Base-by-base conservation (phyloP, 2,113 vertebrate species). In the Anguilla japonica region DNA sequence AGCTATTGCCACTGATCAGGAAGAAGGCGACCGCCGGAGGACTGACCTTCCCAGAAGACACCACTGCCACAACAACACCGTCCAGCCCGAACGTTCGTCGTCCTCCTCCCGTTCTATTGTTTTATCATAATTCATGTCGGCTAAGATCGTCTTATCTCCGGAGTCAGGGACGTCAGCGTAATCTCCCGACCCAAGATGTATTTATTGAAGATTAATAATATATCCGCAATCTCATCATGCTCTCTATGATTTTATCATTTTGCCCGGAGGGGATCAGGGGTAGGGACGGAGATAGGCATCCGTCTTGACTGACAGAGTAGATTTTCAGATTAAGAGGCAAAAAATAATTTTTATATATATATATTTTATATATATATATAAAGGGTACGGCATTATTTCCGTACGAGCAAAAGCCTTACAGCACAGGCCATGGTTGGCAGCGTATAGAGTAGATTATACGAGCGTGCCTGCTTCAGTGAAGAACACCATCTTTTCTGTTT, bases 181-280 rank as follows among this genome's bases (percentile, higher is more conserved):
- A 95, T 96, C 95, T 34, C 94, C 91, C 88, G 88, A 92, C 92
- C 95, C 94, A 95, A 95, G 95, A 95, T 95, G 94, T 95, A 95
- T 96, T 96, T 95, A 96, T 95, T 95, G 93, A 95, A 96, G 95
- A 96, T 96, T 96, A 96, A 96, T 96, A 95, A 95, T 90, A 89
- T 87, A 92, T 92, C 94, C 93, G 93, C 93, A 95, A 95, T 95
- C 95, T 95, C 95, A 95, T 96, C 95, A 96, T 92, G 91, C 94
- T 93, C 91, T 94, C 94, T 93, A 94, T 94, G 94, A 95, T 95
- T 96, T 96, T 94, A 94, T 94, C 93, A 93, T 95, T 94, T 93
- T 90, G 90, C 94, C 92, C 89, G 87, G 13, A 90, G 91, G 89
- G 87, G 89, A 90, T 91, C 87, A 86, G 87, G 79, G 79, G 22